Evolutionary conservation across 2,797 vertebrate genomes (phyloP), one percentile per base, ranked within the genome.

Genomic region (Sphaeramia orbicularis): DNA sequence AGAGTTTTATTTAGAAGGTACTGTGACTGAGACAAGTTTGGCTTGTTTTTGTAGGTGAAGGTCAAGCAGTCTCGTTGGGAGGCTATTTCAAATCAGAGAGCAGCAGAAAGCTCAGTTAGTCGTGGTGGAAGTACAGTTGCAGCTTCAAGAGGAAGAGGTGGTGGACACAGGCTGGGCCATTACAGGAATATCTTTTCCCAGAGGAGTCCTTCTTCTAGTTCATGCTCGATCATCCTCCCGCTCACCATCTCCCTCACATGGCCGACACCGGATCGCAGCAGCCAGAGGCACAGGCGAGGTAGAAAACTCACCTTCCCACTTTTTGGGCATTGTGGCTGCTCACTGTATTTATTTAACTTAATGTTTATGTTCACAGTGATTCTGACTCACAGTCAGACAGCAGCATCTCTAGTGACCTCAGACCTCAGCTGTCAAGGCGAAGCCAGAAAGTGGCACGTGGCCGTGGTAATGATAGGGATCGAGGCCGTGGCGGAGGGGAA

Each of bases 181-280:
- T 97, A 97, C 80, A 94, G 96, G 45, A 98, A 98, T 40, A 95
- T 98, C 30, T 97, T 98, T 89, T 96, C 95, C 78, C 96, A 97
- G 69, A 92, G 95, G 76, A 97, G 96, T 83, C 96, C 96, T 2
- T 96, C 96, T 4, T 96, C 96, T 41, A 95, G 93, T 74, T 96
- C 96, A 3, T 95, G n/a, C 95, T 0, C 91, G 84, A 37, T 98
- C 97, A 0, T 95, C 96, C 2, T 97, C 96, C 1, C 91, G 93
- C 66, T 96, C 96, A 0, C 95, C 96, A 0, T 97, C 96, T 1
- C 96, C 96, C 19, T 90, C 92, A 2, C 95, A 93, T 30, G 77
- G 80, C 63, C 84, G 93, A 18, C 87, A 93, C 71, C 86, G 57
- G 94, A 94, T 58, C 90, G 92, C 58, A 91, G 74, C 82, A 89